Base-by-base conservation (phyloP, 2,797 vertebrate genomes). In the Falco naumanni region DNA sequence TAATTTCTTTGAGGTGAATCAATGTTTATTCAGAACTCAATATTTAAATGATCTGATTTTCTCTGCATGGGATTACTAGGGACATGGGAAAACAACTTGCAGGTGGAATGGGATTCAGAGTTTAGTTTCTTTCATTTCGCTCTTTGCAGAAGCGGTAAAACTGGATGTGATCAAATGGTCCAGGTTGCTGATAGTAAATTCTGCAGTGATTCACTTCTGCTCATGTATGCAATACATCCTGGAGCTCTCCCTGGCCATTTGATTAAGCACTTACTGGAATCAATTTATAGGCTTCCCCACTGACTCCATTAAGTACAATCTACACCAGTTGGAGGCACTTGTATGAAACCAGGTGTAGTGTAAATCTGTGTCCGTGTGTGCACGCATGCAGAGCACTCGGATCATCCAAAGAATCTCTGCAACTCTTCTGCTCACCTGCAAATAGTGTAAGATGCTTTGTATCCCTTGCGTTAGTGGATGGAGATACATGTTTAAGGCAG, bases 251-350 rank as follows among this genome's bases (percentile, higher is more conserved):
- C 80, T 66, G 56, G 70, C 51, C 18, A 4, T 61, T 89, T 81
- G 83, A 90, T 90, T 89, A 90, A 88, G 60, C 86, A 47, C 34
- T 91, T 76, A 84, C 33, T 54, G 86, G 11, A 83, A 83, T 92
- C 83, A 93, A 77, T 91, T 88, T 94, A 90, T 43, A 64, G 86
- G 93, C 53, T 90, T 74, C 66, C 74, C 88, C 60, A 89, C 63
- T 41, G 90, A 56, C 80, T 95, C 53, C 47, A 13, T 74, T 50
- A 77, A 84, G 70, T 72, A 81, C 61, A 19, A 5, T 57, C 56
- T 53, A 64, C 24, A 29, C 77, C 80, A 87, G 56, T 48, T 74
- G 66, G 68, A 61, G 45, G 37, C n/a, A 18, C 54, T 47, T 20
- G 13, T 74, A 39, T 51, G 68, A 54, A 88, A 56, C 20, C 34